Conservation (phyloP, 2,888 invertebrate species). For the Trachelus troglodyta region DNA sequence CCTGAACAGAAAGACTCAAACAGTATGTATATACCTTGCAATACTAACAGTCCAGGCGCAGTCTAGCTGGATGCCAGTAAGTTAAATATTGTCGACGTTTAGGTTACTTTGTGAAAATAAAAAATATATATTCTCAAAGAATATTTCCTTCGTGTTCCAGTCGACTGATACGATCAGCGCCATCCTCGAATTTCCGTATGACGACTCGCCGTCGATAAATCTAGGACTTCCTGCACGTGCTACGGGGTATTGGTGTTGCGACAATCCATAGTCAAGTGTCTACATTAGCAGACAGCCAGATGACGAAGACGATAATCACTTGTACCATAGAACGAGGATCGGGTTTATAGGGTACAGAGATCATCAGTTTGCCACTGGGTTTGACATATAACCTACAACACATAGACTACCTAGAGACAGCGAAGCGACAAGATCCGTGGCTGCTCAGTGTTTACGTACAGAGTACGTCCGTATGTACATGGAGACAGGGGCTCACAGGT, state of each 20-base stretch:
- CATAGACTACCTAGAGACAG: neutral
- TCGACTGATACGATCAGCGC: neutral
- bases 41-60: too few species aligned
- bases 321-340: neutral
- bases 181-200: constrained; percentile 27
- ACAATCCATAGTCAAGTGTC: constrained; percentile 24
- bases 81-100: too few species aligned
- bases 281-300: neutral
- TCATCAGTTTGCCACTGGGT: neutral
- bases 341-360: neutral
- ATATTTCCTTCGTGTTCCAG: neutral
- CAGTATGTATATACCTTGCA: neutral
- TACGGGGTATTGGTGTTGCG: constrained; percentile 31
- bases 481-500: constrained; percentile 65
- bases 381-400: neutral
- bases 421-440: neutral
- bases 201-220: constrained; percentile 16
- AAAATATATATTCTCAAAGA: neutral
- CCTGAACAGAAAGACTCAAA: neutral
- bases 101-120: neutral
- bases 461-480: constrained; percentile 32
- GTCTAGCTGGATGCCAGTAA: too few species aligned
- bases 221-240: constrained; percentile 48
- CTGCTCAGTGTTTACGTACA: constrained; percentile 10
- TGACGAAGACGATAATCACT: neutral